Evolutionary conservation across 2,888 invertebrate species (phyloP), one percentile per base, ranked within the genome.

Genomic region (Scrobipalpa atriplicella): DNA sequence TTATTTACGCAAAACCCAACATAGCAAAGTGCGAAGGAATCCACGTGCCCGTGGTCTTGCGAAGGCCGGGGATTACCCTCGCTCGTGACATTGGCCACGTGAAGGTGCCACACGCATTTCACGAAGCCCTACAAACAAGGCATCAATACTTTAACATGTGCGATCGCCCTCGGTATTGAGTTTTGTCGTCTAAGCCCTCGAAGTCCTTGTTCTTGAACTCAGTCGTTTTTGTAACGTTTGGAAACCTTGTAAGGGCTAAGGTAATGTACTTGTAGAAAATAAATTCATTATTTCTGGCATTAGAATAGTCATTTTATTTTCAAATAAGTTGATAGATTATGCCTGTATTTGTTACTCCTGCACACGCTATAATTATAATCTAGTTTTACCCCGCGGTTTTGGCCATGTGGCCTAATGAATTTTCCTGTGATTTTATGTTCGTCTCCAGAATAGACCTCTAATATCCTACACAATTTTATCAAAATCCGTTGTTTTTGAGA

Each of bases 51-150:
- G 52, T 63, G 69, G 67, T 68, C 71, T 78, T 79, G 77, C 78
- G 75, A 82, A 69, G 81, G 79, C 70, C 77, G 74, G 72, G 81
- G 85, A 85, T 90, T 87, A 87, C 75, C 82, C 81, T 82, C 78
- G 84, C 77, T 80, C 82, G 76, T 85, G 85, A 84, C 86, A 83
- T 82, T 83, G 80, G 66, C 65, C 62, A 62, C 58, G 62, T 62
- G 65, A 62, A 18, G 38, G 7, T 29, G n/a, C 18, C 21, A n/a
- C 41, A 56, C 47, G 58, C 41, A 56, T 38, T 47, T 60, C 13
- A 36, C 36, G 66, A 67, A 63, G 52, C 65, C 62, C 39, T 62
- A 43, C 62, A 54, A 51, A 41, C 6, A 29, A 36, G 58, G 36
- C 58, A 58, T 58, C 58, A n/a, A 38, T 58, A 58, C 58, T 58